Evolutionary conservation across 2,113 vertebrate genomes (phyloP), one percentile per base, ranked within the genome.

Genomic region (Forbesichthys agassizii): DNA sequence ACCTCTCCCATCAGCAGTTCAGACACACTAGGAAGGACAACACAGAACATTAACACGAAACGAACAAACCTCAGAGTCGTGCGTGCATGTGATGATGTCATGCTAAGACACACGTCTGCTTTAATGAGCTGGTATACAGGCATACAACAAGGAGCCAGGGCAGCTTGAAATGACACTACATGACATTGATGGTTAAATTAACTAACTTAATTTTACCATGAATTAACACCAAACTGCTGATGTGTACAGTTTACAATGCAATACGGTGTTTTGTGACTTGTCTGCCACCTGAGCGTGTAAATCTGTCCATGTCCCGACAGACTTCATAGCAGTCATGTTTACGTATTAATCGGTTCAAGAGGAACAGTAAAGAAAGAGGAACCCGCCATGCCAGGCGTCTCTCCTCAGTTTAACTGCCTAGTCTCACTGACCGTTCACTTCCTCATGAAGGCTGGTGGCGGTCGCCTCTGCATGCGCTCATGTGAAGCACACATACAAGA

Each of bases 1-100:
- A 97, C 94, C 74, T 99, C 98, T 0, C 98, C 98, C 96, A 98
- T 96, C 89, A 99, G 93, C 88, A 97, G 93, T 61, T 98, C 98
- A 0, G 98, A 98, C 59, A 98, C 96, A 0, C 95, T 99, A 80
- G 42, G 65, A 46, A 2, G 65, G 52, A 68, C 58, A 59, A 78
- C 9, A 48, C 4, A 58, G 51, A 70, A 3, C 1, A 1, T 64
- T 1, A 69, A 11, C 47, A 33, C 8, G 9, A 3, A 13, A 11
- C 33, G 46, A 42, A 58, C 1, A 36, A 56, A 56, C 9, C 5
- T 16, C n/a, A 33, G 27, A 33, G 27, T 33, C 12, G 51, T 33
- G 36, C 7, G 36, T 42, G 7, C 20, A 53, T 14, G 36, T 2
- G 12, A 60, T 55, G 16, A 55, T 18, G 53, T 55, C 1, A 55